A percentile compares a stretch with the other conserved stretches of the same genome.
Evolutionary conservation across 2,113 vertebrate species (phyloP).

Genomic region (Emydura subglobosa): DNA sequence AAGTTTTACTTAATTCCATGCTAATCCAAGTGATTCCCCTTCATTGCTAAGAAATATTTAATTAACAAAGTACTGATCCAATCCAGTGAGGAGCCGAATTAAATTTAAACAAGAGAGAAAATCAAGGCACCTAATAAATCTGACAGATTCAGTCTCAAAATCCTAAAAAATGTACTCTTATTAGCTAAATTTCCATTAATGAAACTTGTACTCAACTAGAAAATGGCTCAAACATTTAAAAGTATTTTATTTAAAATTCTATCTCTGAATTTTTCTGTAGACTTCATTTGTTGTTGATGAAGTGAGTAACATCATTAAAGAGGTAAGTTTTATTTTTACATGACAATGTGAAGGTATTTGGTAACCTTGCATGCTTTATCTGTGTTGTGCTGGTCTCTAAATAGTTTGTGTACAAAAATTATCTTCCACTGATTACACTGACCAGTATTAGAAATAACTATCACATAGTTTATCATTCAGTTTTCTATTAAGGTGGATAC

Average conservation of each 20-base stretch:
- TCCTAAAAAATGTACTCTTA: not conserved
- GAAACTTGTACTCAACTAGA: not conserved
- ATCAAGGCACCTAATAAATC: not conserved
- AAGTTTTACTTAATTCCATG: not conserved
- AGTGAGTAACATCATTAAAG: conserved; percentile 92
- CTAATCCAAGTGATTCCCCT: not conserved
- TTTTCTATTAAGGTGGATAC: not conserved
- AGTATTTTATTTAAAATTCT: not conserved
- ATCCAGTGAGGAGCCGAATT: not conserved
- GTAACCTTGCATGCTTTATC: not conserved
- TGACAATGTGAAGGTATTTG: not conserved
- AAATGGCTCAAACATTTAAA: not conserved
- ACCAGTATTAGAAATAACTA: not conserved
- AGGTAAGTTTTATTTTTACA: conserved; percentile 78
- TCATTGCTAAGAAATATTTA: not conserved
- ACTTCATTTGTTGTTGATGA: conserved; percentile 91
- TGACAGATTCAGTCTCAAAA: not conserved
- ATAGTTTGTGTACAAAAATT: not conserved
- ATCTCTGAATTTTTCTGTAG: conserved; percentile 66
- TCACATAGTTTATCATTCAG: not conserved
- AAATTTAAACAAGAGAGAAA: not conserved
- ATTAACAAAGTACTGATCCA: not conserved
- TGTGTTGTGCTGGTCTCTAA: not conserved
- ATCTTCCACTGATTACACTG: not conserved
- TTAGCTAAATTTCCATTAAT: not conserved